Base-by-base conservation (phyloP, 2,113 vertebrate genomes). In the Sander lucioperca region DNA sequence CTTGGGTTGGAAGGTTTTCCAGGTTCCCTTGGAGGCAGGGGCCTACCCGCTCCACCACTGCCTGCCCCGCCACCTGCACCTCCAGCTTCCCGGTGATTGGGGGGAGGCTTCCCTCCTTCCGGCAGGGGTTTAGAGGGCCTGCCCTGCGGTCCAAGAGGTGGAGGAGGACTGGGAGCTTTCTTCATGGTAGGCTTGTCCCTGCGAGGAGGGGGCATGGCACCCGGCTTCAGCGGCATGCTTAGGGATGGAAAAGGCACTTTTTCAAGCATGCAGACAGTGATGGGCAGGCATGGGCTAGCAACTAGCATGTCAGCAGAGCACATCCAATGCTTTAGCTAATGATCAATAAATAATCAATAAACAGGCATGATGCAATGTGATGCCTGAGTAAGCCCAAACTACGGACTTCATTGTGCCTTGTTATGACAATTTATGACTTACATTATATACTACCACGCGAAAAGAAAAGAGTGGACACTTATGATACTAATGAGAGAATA, bases 171-270 rank as follows among this genome's bases (percentile, higher is more conserved):
- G 58, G 95, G 93, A 3, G 95, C 92, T 21, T 99, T 98, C 94
- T 98, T 98, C 86, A 96, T 79, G 2, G 96, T 91, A 39, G 81
- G 92, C 80, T 98, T 99, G 0, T 99, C 98, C 86, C 97, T 97
- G 85, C 92, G 93, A 57, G 90, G 92, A 33, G 86, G 92, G n/a
- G 92, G 94, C 82, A 86, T 64, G 25, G 85, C 61, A 43, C 86
- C 94, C 12, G 89, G 90, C 89, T 95, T 95, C 77, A 85, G 54
- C 11, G 83, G 91, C 71, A 84, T 59, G 15, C 94, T 95, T 56
- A 1, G 5, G 70, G 57, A 74, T 25, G 27, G 25, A 61, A 80
- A 87, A 71, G 21, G 43, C 39, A 88, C 11, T 79, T 63, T 64
- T 36, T 77, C 27, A 69, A 56, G 73, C 68, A 71, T 84, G 63